Evolutionary conservation across 30 jellyfish, hydroid and myxozoan species (phyloP).

Genomic region (Hydractinia echinata): DNA sequence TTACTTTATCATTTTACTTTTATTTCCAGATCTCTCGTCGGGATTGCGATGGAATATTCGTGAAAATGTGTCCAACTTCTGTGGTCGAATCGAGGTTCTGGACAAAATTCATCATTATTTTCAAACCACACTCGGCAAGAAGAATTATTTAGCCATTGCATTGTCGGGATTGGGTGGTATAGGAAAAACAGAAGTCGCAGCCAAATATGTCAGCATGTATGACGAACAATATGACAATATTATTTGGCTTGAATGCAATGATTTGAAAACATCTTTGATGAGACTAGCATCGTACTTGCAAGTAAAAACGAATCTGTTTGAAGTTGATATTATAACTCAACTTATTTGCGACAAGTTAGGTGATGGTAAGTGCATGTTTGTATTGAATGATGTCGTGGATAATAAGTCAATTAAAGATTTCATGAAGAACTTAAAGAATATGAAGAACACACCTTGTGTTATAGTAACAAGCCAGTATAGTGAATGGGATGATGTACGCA

Average conservation of each 20-base stretch:
- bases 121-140: neutral
- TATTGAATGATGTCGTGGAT: conserved; percentile 47
- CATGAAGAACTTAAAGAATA: conserved; percentile 12
- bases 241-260: conserved; percentile 41
- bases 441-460: conserved; percentile 8
- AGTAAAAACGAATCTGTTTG: neutral
- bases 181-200: conserved; percentile 52
- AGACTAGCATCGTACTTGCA: neutral
- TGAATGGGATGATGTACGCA: conserved; percentile 34
- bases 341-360: no score
- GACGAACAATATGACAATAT: conserved; percentile 41
- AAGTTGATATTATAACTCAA: neutral
- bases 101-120: neutral
- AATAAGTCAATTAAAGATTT: conserved; percentile 28
- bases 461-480: conserved; percentile 38
- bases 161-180: conserved; percentile 52
- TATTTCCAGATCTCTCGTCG: no score
- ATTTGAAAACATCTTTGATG: conserved; percentile 1
- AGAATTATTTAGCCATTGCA: neutral
- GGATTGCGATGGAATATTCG: no score
- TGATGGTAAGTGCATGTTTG: no score
- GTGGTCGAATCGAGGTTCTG: neutral
- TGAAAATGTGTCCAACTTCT: neutral
- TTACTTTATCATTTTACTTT: no score
- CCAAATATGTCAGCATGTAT: conserved; percentile 24